Base-by-base conservation (phyloP, 2,888 invertebrate species). In the Cataglyphis rosenhaueri region DNA sequence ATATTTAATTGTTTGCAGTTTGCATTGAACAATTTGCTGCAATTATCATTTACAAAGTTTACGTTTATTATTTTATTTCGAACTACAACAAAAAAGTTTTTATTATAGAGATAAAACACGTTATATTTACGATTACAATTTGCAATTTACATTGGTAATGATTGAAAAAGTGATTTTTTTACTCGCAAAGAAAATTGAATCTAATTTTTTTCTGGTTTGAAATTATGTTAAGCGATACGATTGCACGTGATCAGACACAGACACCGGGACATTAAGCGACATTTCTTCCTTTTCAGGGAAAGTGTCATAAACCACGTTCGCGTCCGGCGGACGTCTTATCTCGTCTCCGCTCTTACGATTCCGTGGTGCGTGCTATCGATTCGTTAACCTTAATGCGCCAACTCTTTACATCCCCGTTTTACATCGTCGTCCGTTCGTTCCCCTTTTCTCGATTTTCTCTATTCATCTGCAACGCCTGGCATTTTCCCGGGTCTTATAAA, bases 351-450 rank as follows among this genome's bases (percentile, higher is more conserved):
- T 68, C 44, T 78, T 82, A 68, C 83, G 88, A 89, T 87, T 91
- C 81, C 64, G 75, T 78, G 61, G 85, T 91, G 89, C 87, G 85
- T 86, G 87, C 84, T 91, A 91, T 89, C 87, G 89, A 88, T 91
- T 91, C 91, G 87, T 91, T 91, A 91, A 89, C 89, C 89, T 88
- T 90, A 90, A 91, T 91, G 89, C 90, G 87, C 85, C 76, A 64
- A 85, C 86, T 90, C 88, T 90, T 89, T 87, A 85, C 84, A 75
- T 62, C 65, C 29, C 32, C 85, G 84, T 88, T 87, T 84, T 82
- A 83, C 59, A 29, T 38, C n/a, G 3, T 32, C 38, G 12, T 5
- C 21, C 32, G 41, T 55, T 10, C 29, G 48, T n/a, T 32, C 12
- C 1, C n/a, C 21, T 41, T 29, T 61, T 6, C 12, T 44, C 74